Base-by-base conservation (phyloP, 2,888 invertebrate genomes). In the Ophion slaviceki region DNA sequence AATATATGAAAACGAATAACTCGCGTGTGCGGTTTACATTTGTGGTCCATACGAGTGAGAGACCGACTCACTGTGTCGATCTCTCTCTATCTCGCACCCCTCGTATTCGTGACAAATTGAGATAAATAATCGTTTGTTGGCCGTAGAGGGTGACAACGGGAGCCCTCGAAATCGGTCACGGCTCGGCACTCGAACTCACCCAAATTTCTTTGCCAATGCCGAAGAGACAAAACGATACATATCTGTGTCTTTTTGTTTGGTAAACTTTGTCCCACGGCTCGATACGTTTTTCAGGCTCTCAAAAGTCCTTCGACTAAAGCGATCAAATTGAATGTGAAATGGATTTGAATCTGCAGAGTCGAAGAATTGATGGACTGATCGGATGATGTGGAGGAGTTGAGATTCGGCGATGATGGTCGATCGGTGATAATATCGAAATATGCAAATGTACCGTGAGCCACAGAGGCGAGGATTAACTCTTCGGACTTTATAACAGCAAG, bases 91-190 rank as follows among this genome's bases (percentile, higher is more conserved):
- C 24, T 67, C 67, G 64, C 85, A 59, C 80, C 80, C 77, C 80
- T 83, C 82, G 67, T 59, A 70, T 71, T 80, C 79, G 91, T 91
- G 91, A 92, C 91, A 92, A 92, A 93, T 92, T 91, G 92, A 93
- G 91, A 93, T 93, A 93, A 93, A 92, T 92, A 92, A 92, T 93
- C 89, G 90, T 90, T 90, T 90, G 88, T 88, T 87, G 82, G 84
- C 61, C 82, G 57, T 61, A 28, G 67, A 80, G 87, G 86, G 82
- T 87, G 82, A 92, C 92, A 92, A 91, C 91, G 85, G 82, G 61
- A 62, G 83, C 91, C 87, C 91, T 91, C 85, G 89, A 91, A 89
- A 92, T 91, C 91, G 87, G 92, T 91, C 90, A 90, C 87, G 89
- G 89, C 80, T 89, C 86, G 10, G 64, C 85, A 89, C 92, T 91